Conservation (phyloP, 37 sponge, comb jelly and placozoan species). For the Corticium candelabrum region DNA sequence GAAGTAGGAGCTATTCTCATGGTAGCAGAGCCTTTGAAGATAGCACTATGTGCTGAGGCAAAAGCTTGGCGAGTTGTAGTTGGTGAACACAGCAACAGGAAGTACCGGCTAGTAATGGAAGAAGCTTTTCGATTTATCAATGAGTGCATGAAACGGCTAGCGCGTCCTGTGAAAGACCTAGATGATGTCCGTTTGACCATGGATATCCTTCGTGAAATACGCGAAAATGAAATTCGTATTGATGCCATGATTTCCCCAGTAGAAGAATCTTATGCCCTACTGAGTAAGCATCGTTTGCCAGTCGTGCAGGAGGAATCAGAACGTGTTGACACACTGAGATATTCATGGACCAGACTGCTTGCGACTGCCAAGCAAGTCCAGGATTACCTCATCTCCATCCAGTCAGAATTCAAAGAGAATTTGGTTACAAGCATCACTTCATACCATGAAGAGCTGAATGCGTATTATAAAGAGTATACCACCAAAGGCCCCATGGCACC, state of each 20-base stretch:
- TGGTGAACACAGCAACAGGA: slow-evolving; percentile 58
- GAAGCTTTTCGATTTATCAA: slow-evolving; percentile 45
- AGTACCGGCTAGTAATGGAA: slow-evolving; percentile 62
- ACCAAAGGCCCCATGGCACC: slow-evolving; percentile 82
- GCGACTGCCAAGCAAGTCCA: slow-evolving; percentile 43
- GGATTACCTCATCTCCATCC: slow-evolving; percentile 53
- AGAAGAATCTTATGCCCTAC: slow-evolving; percentile 85
- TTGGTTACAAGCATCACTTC: slow-evolving; percentile 51
- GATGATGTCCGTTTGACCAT: slow-evolving; percentile 86
- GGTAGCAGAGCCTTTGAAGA: slow-evolving; percentile 59
- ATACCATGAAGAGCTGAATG: slow-evolving; percentile 39
- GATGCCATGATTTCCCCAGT: slow-evolving; percentile 78
- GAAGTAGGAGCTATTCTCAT: neutral
- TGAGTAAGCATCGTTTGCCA: slow-evolving; percentile 64
- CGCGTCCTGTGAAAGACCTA: slow-evolving; percentile 78
- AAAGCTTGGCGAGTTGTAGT: slow-evolving; percentile 81
- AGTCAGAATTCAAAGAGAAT: slow-evolving; percentile 64
- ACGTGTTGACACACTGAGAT: slow-evolving; percentile 85
- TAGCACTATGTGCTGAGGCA: slow-evolving; percentile 82
- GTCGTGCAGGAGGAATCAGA: slow-evolving; percentile 78
- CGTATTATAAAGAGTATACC: slow-evolving; percentile 38
- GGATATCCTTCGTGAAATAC: slow-evolving; percentile 65
- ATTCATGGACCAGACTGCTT: slow-evolving; percentile 41
- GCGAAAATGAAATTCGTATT: slow-evolving; percentile 70
- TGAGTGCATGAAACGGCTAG: slow-evolving; percentile 49